Evolutionary conservation across 1,140 invertebrate genomes (phyloP).

Genomic region (Eriosoma lanigerum): DNA sequence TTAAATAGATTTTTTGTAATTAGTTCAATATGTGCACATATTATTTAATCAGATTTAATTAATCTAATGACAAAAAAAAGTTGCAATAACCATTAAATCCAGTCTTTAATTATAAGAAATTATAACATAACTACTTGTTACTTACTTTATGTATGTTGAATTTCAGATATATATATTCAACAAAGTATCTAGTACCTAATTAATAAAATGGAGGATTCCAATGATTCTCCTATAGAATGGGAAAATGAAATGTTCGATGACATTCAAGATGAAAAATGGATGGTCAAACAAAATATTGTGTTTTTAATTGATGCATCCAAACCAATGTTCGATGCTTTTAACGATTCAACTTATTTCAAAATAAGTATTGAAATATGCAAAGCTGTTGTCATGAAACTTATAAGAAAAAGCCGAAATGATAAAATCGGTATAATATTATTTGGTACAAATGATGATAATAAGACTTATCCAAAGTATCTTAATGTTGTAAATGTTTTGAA

Average conservation of each 20-base stretch:
- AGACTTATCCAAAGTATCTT: constrained; percentile 30
- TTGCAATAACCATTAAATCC: no score
- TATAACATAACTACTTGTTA: no score
- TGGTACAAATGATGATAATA: constrained; percentile 38
- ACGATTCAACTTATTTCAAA: constrained; percentile 27
- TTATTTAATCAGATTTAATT: no score
- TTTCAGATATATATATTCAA: no score
- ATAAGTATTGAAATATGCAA: constrained; percentile 30
- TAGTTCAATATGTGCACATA: no score
- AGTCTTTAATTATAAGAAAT: no score
- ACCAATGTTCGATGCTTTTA: constrained; percentile 33
- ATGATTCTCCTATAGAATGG: constrained; percentile 33
- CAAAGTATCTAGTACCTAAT: no score
- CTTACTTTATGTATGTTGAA: no score
- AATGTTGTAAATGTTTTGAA: constrained; percentile 15
- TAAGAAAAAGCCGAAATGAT: constrained; percentile 35
- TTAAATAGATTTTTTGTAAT: no score
- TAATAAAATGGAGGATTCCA: neutral
- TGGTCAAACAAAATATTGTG: constrained; percentile 21
- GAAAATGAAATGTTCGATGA: constrained; percentile 28
- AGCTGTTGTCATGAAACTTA: constrained; percentile 21
- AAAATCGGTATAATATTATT: constrained; percentile 48
- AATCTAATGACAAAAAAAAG: no score
- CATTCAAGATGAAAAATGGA: constrained; percentile 31
- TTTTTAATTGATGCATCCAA: constrained; percentile 42